These are phyloP conservation scores for Spea bombifrons DNA, from an alignment of 2,113 vertebrate genomes.

Conservation along the genomic window DNA sequence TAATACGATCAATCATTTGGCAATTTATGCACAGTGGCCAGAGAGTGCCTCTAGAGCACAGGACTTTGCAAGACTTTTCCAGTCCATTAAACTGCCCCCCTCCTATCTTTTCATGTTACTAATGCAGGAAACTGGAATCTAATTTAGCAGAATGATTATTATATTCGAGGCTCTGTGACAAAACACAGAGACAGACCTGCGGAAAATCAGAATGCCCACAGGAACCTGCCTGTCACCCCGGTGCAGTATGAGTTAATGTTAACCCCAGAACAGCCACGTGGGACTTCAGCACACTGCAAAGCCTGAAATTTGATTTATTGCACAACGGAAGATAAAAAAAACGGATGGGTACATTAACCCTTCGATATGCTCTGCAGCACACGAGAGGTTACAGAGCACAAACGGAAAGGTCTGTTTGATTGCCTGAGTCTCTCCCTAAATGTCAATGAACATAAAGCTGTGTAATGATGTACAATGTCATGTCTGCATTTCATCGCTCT, in stretches of 20 bases:
- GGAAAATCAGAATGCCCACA: neutral
- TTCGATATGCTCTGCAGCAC: neutral
- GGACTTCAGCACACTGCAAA: too few relatives aligned
- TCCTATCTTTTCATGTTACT: neutral
- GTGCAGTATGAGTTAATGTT: too few relatives aligned
- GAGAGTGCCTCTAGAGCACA: too few relatives aligned
- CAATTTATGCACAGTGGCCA: too few relatives aligned
- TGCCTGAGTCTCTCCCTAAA: slow-evolving; percentile 17
- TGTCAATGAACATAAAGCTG: slow-evolving; percentile 22
- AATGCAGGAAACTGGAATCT: neutral
- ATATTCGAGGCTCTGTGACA: neutral
- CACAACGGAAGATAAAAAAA: neutral
- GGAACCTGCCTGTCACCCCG: too few relatives aligned
- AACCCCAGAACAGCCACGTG: too few relatives aligned
- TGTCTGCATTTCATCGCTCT: neutral
- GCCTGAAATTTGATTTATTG: neutral
- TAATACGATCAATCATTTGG: too few relatives aligned
- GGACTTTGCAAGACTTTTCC: too few relatives aligned
- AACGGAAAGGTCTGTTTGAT: slow-evolving; percentile 10
- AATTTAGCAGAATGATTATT: neutral
- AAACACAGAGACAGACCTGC: neutral
- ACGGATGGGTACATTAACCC: neutral
- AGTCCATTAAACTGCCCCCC: too few relatives aligned
- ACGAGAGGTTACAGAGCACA: neutral
- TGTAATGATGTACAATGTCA: slow-evolving; percentile 5